Percentiles rank a stretch among this genome's conserved stretches.
Evolutionary conservation across 2,888 invertebrate species (phyloP).

Genomic region (Antheraea assamensis): DNA sequence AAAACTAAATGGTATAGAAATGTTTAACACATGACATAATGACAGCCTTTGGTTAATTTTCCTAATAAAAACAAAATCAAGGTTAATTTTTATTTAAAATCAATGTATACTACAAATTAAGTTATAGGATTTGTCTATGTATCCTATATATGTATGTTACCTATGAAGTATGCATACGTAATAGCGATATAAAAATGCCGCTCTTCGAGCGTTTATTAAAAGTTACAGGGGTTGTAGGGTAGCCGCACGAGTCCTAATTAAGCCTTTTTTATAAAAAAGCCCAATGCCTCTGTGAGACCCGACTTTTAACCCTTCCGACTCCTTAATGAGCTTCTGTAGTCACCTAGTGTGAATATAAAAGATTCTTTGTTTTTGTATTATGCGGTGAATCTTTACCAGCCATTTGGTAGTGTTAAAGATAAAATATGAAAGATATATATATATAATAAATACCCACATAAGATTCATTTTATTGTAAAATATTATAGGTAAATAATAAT

Average conservation of each 20-base stretch:
- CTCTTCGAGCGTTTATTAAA: slow-evolving; percentile 80
- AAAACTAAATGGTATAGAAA: too few species aligned
- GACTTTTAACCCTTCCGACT: slow-evolving; percentile 77
- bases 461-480: too few species aligned
- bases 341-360: slow-evolving; percentile 71
- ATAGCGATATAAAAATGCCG: slow-evolving; percentile 53
- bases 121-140: too few species aligned
- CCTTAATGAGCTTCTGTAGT: slow-evolving; percentile 77
- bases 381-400: slow-evolving; percentile 43
- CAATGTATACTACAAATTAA: background rate
- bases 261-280: slow-evolving; percentile 79
- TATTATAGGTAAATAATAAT: too few species aligned
- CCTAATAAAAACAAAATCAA: background rate
- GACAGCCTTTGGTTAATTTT: too few species aligned
- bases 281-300: slow-evolving; percentile 59
- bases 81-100: background rate
- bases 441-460: background rate
- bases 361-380: slow-evolving; percentile 66
- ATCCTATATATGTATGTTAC: slow-evolving; percentile 28
- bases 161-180: slow-evolving; percentile 33
- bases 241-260: slow-evolving; percentile 82
- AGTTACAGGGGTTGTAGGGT: slow-evolving; percentile 80
- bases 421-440: background rate
- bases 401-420: background rate
- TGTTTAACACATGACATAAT: too few species aligned